Evolutionary conservation across 1,140 invertebrate species (phyloP), one percentile per base, ranked within the genome.

Genomic region (Caenorhabditis tropicalis): DNA sequence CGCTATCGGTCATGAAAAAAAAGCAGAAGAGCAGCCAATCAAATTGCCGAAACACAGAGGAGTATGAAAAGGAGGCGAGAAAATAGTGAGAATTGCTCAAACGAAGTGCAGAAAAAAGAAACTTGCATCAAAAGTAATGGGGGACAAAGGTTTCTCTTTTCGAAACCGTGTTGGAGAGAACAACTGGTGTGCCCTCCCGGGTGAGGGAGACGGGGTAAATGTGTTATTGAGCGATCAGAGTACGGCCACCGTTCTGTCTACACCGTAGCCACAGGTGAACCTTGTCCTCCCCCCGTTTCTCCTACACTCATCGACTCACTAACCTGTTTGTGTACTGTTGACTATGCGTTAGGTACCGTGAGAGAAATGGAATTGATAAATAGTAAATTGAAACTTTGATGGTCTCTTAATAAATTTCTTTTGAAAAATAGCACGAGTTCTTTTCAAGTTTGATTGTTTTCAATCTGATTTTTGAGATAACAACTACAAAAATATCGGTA

Each of bases 1-100:
- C 21, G n/a, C 65, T 74, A 74, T 74, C 65, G 65, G 31, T 65
- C 58, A 65, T 65, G 58, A 65, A 36, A 43, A 56, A 43, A 74
- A 74, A 74, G 65, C 65, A 74, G 65, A 74, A 74, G 65, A 74
- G 65, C 65, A 43, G 65, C 65, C 65, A 74, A 74, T 74, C 65
- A 74, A 74, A 74, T 74, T 74, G 65, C 33, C 33, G 65, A 74
- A 74, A 74, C 65, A 21, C n/a, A 74, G 65, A 74, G 16, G 24
- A 33, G 5, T n/a, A 21, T 33, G 36, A 74, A n/a, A 16, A 27
- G 19, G 19, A 24, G 9, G 6, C 5, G 36, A 43, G 2, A 12
- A 15, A 74, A 10, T 9, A 27, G 29, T 9, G 53, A 56, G 53
- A 24, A 24, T 27, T 56, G 53, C 53, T 56, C 21, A 46, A 74